Evolutionary conservation across 2,888 invertebrate genomes (phyloP).

Genomic region (Rhyacophila evoluta): DNA sequence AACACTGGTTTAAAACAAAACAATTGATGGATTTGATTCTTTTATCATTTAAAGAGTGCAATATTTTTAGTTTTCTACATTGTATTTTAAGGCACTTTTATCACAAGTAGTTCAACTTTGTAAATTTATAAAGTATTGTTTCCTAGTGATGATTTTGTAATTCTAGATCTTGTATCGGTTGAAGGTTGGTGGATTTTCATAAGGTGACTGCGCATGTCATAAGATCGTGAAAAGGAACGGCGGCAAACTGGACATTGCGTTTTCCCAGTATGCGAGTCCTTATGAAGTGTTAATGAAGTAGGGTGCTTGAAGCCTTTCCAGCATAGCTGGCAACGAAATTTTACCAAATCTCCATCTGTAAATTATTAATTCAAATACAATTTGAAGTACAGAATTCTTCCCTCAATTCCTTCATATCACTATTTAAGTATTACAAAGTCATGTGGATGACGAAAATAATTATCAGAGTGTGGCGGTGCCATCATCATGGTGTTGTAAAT

Average conservation of each 20-base stretch:
- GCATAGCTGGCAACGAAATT: conserved; percentile 73
- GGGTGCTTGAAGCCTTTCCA: conserved; percentile 75
- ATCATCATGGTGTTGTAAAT: no score
- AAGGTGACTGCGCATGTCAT: conserved; percentile 73
- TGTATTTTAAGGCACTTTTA: conserved; percentile 37
- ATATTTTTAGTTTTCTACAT: not conserved
- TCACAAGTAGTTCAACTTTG: conserved; percentile 11
- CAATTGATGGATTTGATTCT: not conserved
- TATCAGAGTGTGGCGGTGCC: no score
- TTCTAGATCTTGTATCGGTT: conserved; percentile 35
- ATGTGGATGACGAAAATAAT: no score
- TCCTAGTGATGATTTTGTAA: conserved; percentile 43
- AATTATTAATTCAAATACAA: conserved; percentile 42
- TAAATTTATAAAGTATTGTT: conserved; percentile 39
- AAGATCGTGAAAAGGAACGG: conserved; percentile 73
- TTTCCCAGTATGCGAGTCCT: conserved; percentile 74
- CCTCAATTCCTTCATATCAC: not conserved
- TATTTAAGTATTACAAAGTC: no score
- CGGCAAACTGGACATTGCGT: conserved; percentile 74
- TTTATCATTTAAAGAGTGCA: not conserved
- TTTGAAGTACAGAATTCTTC: not conserved
- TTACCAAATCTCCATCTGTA: conserved; percentile 70
- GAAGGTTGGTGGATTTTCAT: conserved; percentile 68
- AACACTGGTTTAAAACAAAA: conserved; percentile 3
- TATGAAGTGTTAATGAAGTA: conserved; percentile 73